Percentiles rank a stretch among this genome's conserved stretches.
These are phyloP conservation scores for Colletes latitarsis DNA, from an alignment of 1,140 invertebrate genomes.

Conservation along the genomic window DNA sequence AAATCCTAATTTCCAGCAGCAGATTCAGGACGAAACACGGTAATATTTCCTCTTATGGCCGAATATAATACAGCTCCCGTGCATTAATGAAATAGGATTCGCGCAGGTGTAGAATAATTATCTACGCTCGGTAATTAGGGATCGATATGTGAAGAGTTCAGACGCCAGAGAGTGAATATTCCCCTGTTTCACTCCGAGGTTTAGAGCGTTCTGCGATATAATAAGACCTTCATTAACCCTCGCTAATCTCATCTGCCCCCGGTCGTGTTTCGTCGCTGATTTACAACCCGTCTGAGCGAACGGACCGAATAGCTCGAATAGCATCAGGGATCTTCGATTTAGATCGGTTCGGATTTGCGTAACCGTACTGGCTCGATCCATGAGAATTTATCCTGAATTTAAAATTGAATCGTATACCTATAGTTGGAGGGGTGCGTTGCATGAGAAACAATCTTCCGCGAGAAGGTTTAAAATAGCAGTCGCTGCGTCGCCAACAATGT, in stretches of 20 bases:
- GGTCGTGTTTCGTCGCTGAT: not conserved
- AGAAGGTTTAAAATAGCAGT: slow-evolving; percentile 31
- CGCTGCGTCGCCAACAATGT: slow-evolving; percentile 20
- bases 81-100: not conserved
- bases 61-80: too few species aligned
- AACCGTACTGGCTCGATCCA: not conserved
- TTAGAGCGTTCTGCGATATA: not conserved
- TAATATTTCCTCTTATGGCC: too few species aligned
- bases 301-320: not conserved
- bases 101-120: not conserved
- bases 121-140: not conserved
- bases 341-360: not conserved
- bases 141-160: not conserved
- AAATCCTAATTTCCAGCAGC: too few species aligned
- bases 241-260: not conserved
- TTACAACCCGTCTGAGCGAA: not conserved
- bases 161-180: not conserved
- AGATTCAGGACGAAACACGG: too few species aligned
- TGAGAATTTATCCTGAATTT: not conserved
- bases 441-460: not conserved
- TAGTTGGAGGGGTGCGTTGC: not conserved
- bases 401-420: not conserved
- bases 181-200: not conserved
- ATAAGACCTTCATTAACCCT: slow-evolving; percentile 17
- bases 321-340: not conserved